Base-by-base conservation (phyloP, 2,888 invertebrate species). In the Metellina segmentata region DNA sequence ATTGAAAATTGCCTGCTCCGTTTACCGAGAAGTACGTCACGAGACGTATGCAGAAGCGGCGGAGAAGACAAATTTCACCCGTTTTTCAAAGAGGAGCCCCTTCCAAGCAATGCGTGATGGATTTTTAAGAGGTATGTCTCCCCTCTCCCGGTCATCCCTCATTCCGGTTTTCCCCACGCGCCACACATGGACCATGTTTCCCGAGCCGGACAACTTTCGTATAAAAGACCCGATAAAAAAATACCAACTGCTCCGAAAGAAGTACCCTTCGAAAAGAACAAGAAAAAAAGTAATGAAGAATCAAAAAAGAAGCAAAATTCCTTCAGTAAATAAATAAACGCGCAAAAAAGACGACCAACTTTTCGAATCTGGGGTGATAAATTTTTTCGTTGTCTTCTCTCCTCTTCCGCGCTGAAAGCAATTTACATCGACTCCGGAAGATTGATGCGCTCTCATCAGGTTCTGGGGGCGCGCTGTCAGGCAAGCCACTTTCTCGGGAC, bases 361-460 rank as follows among this genome's bases (percentile, higher is more conserved):
- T 61, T 85, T 49, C 19, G 69, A 81, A 61, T 48, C 71, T 72
- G 51, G 49, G 20, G 53, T n/a, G 51, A 61, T n/a, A 51, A 82
- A 71, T 69, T n/a, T 78, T 71, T 71, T 51, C 77, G 19, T 19
- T 78, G 34, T 53, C 20, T 85, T 74, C 69, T 81, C 72, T 87
- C 81, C 79, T 90, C 81, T 90, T 90, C 85, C 71, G 11, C 71
- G 52, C 77, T 79, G 81, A 87, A 91, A 91, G 91, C 91, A 91
- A 91, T 91, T 91, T 91, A 86, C 91, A 86, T 91, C 87, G 91
- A 87, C 91, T 86, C 51, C 9, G 71, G 52, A 91, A 91, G 91
- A 91, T 91, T 91, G 91, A 91, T 91, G 91, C 77, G 71, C 82
- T 87, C 87, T 91, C 86, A 91, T 91, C 91, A 82, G 82, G 74